Evolutionary conservation across 2,888 invertebrate genomes (phyloP), one percentile per base, ranked within the genome.

Genomic region (Chymomyza procnemis): DNA sequence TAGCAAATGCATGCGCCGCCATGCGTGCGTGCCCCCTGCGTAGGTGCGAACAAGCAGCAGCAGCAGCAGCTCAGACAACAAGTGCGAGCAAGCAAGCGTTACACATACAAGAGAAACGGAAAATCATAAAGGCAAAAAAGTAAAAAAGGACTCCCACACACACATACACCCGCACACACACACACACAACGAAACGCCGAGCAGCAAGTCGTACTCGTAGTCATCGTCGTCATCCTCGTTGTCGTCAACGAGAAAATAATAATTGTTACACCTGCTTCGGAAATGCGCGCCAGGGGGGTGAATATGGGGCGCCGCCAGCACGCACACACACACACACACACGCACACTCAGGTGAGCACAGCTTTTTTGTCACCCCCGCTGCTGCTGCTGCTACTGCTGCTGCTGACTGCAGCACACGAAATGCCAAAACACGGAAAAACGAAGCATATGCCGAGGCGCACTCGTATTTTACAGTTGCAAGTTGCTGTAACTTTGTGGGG

Each of bases 181-280:
- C 19, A 16, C 16, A 50, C 16, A 50, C 18, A 50, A 50, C 16
- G 18, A 50, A 50, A 50, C 64, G 26, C 16, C 54, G 34, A 34
- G 46, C 22, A 60, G 69, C 58, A 47, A 71, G 47, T 9, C 63
- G 66, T 41, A 74, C 64, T 63, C 73, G 61, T 48, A 71, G 72
- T 26, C 72, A 67, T 70, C 80, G 70, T 73, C 76, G 64, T 50
- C 74, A 71, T 67, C 74, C 74, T 72, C 71, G 79, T 73, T 58
- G 57, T 22, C 65, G 66, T 86, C 85, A 88, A 87, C 87, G 87
- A 83, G 87, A 87, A 88, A 86, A 87, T 86, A 85, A 87, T 81
- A 88, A 88, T 85, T 88, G 87, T 89, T 89, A 88, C 89, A 89
- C 89, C 89, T 89, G 89, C 88, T 89, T 85, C 81, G 86, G 81